Base-by-base conservation (phyloP, 2,888 invertebrate species). In the Trachelus stipa region DNA sequence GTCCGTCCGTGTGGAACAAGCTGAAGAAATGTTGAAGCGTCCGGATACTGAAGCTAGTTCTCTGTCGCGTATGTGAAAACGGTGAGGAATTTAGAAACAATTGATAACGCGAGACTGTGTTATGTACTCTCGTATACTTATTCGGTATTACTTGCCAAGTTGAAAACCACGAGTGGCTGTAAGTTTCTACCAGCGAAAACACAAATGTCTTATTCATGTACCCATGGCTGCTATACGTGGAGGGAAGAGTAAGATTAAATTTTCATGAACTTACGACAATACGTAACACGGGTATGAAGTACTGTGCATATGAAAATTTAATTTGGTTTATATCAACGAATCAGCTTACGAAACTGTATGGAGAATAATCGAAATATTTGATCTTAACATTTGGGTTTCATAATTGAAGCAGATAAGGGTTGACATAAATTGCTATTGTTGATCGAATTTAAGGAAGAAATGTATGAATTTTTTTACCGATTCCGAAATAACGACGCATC, bases 191-290 rank as follows among this genome's bases (percentile, higher is more conserved):
- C 23, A 56, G 56, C 56, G 56, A 56, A 56, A 56, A 56, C 23
- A 56, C 56, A 2, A 56, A 56, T 56, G 56, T 56, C 56, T 56
- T 56, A 56, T 56, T 56, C 56, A 56, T 56, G 56, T 56, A 56
- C 56, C 56, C 9, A 56, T 56, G 23, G 56, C 9, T 23, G 56
- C 56, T 56, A 23, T 23, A 56, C 56, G 56, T 23, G 23, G 0
- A 56, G 9, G 56, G 23, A 56, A 56, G 33, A n/a, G 23, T 15
- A 77, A 79, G 82, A 85, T 85, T 83, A 85, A 86, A 86, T 75
- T 86, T 86, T 85, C 85, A 86, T 76, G 77, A 80, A 76, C 79
- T 84, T 81, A 80, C 79, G 85, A 84, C 85, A 86, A 86, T 82
- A 80, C 83, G 80, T 83, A 81, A 80, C 78, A 81, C 82, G 82